These are phyloP conservation scores for Strongylocentrotus purpuratus DNA, from an alignment of 35 echinoderm and acorn worm genomes.

Conservation along the genomic window DNA sequence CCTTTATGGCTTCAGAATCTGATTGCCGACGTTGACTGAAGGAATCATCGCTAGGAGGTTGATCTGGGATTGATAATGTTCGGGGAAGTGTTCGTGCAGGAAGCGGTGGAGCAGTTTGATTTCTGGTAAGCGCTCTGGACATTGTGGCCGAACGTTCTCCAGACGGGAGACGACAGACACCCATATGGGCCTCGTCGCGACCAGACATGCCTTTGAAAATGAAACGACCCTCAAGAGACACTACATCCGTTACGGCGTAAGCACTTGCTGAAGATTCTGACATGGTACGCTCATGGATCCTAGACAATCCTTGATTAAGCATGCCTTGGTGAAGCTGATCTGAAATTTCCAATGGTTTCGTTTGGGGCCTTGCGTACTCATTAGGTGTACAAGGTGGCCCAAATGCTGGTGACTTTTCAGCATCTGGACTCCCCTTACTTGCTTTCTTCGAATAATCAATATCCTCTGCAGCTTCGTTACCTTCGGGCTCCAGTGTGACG, in stretches of 20 bases:
- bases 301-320: neutral
- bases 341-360: neutral
- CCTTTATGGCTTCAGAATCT: neutral
- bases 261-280: constrained; percentile 33
- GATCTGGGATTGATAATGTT: neutral
- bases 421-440: neutral
- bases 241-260: constrained; percentile 29
- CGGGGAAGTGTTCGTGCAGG: constrained; percentile 38
- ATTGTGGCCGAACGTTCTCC: neutral
- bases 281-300: neutral
- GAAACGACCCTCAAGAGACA: neutral
- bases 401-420: neutral
- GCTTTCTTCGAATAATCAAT: neutral
- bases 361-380: constrained; percentile 36
- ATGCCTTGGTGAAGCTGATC: neutral
- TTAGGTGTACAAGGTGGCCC: constrained; percentile 34
- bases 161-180: neutral
- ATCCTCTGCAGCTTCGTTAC: neutral
- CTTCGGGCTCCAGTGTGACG: neutral
- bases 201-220: constrained; percentile 28
- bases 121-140: neutral
- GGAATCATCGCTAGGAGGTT: neutral
- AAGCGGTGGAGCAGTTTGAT: neutral
- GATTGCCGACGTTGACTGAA: neutral
- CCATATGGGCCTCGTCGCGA: constrained; percentile 18